Evolutionary conservation across 2,888 invertebrate genomes (phyloP).

Genomic region (Dorcus parallelipipedus): DNA sequence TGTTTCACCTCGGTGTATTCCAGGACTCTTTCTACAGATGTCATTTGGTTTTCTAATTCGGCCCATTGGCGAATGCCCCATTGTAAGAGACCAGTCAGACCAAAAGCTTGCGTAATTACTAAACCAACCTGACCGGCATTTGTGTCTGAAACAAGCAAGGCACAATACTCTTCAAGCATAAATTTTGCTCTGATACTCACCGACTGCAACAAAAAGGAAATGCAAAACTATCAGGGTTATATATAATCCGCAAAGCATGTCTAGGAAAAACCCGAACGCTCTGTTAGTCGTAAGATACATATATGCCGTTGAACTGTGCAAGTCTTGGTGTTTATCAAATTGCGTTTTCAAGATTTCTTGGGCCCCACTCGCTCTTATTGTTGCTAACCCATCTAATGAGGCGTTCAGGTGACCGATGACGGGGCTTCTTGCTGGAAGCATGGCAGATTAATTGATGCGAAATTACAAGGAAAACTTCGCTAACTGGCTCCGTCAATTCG

Average conservation of each 20-base stretch:
- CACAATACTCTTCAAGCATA: no score
- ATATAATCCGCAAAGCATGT: conserved; percentile 35
- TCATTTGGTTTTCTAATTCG: conserved; percentile 77
- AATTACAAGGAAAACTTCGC: conserved; percentile 8
- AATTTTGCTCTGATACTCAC: not conserved
- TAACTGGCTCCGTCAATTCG: conserved; percentile 58
- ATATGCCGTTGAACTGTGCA: conserved; percentile 40
- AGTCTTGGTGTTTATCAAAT: conserved; percentile 43
- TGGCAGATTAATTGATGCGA: not conserved
- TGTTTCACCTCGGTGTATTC: conserved; percentile 49
- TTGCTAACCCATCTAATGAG: conserved; percentile 42
- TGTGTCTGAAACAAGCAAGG: conserved; percentile 42
- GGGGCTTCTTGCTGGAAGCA: conserved; percentile 42
- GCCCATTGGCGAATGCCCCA: conserved; percentile 80
- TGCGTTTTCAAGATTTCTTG: conserved; percentile 37
- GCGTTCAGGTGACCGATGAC: conserved; percentile 44
- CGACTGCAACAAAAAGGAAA: conserved; percentile 14
- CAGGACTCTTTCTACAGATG: conserved; percentile 77
- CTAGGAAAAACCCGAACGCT: conserved; percentile 40
- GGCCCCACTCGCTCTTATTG: conserved; percentile 41
- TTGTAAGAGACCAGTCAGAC: conserved; percentile 63
- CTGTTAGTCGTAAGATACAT: conserved; percentile 35
- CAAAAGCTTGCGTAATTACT: conserved; percentile 76
- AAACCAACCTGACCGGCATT: conserved; percentile 74
- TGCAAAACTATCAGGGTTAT: conserved; percentile 30